These are phyloP conservation scores for Dorcus hopei DNA, from an alignment of 2,888 invertebrate species.

Conservation along the genomic window DNA sequence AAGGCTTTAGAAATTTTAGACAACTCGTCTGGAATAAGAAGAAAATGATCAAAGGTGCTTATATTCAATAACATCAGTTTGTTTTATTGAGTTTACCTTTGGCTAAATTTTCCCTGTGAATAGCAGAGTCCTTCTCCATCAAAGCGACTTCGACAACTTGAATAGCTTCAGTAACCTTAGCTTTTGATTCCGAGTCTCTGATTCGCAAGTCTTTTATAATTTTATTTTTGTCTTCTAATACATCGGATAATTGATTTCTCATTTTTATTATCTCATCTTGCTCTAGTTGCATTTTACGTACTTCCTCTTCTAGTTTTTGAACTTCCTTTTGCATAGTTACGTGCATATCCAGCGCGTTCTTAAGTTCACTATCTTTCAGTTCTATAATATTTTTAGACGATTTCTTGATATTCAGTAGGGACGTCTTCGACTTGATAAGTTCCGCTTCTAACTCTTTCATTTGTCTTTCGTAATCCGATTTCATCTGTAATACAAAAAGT, in stretches of 20 bases:
- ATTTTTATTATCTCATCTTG: conserved; percentile 24
- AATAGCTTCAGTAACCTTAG: conserved; percentile 58
- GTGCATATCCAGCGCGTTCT: conserved; percentile 54
- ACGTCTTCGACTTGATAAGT: conserved; percentile 36
- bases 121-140: conserved; percentile 56
- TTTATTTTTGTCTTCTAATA: conserved; percentile 45
- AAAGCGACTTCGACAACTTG: conserved; percentile 56
- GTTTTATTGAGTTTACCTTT: conserved; percentile 32
- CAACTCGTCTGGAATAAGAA: conserved; percentile 52
- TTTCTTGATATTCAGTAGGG: conserved; percentile 20
- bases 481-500: conserved; percentile 40
- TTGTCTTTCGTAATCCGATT: conserved; percentile 53
- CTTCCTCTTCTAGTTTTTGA: conserved; percentile 51
- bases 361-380: conserved; percentile 27
- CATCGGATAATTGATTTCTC: conserved; percentile 47
- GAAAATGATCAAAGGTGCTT: not conserved
- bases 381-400: conserved; percentile 21
- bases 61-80: not conserved
- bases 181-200: conserved; percentile 52
- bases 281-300: conserved; percentile 48
- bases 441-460: conserved; percentile 57
- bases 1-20: conserved; percentile 53
- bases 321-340: conserved; percentile 51
- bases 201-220: conserved; percentile 45
- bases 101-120: conserved; percentile 51